phyloP scores from a whole-genome alignment of 1,140 invertebrate genomes.

The Spodoptera litura region DNA sequence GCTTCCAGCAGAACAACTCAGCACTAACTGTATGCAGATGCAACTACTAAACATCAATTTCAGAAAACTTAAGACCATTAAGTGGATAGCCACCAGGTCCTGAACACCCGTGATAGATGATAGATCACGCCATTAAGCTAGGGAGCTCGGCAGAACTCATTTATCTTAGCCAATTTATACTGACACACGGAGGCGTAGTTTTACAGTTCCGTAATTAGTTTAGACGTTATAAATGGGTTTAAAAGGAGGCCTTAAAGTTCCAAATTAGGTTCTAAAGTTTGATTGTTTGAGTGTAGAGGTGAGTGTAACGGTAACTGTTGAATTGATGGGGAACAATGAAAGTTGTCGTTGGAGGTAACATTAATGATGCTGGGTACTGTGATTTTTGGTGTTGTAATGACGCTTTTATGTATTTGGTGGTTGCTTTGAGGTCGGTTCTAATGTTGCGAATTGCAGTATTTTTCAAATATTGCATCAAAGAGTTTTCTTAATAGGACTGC shows the following conservation, averaged over 20 bases:
- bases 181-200: constrained; percentile 36
- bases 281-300: constrained; percentile 8
- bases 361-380: no score
- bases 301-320: background rate
- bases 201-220: constrained; percentile 37
- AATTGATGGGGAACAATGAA: background rate
- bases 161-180: constrained; percentile 45
- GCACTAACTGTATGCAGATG: constrained; percentile 14
- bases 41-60: background rate
- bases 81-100: constrained; percentile 16
- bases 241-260: constrained; percentile 23
- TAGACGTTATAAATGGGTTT: constrained; percentile 42
- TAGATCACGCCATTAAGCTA: constrained; percentile 42
- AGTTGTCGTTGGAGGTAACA: no score
- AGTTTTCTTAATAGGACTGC: no score
- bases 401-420: no score
- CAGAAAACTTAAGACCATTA: constrained; percentile 31
- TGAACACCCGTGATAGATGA: constrained; percentile 30
- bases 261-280: constrained; percentile 20
- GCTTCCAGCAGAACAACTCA: no score
- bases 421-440: no score
- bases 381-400: no score
- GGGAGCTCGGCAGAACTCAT: constrained; percentile 21
- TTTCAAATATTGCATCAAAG: no score
- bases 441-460: no score